Evolutionary conservation across 64 coral and sea anemone genomes (phyloP).

Genomic region (Actinia tenebrosa): DNA sequence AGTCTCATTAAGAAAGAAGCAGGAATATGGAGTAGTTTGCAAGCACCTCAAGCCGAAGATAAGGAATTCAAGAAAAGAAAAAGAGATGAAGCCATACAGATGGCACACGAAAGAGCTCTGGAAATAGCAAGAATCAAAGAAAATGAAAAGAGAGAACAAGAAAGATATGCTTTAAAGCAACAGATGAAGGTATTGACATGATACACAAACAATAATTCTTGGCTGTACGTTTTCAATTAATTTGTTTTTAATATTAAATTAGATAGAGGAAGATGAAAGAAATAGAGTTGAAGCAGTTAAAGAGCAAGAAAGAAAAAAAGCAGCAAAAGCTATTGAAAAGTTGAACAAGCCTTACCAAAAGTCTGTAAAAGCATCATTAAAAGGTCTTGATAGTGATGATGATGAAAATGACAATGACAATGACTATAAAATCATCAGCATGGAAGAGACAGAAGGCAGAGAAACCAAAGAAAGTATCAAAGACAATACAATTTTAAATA

Average conservation of each 20-base stretch:
- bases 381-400: conserved; percentile 22
- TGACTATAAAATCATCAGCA: neutral
- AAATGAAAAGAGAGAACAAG: conserved; percentile 86
- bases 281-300: conserved; percentile 80
- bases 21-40: conserved; percentile 61
- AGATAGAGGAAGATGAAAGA: conserved; percentile 93
- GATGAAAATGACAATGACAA: conserved; percentile 11
- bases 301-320: conserved; percentile 70
- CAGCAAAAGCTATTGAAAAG: conserved; percentile 75
- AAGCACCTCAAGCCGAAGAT: conserved; percentile 55
- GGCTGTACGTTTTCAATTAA: neutral
- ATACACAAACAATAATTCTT: neutral
- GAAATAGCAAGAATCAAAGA: conserved; percentile 49
- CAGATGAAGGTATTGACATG: conserved; percentile 76
- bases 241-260: neutral
- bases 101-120: conserved; percentile 68
- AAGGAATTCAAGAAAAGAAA: conserved; percentile 81
- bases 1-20: conserved; percentile 68
- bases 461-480: neutral
- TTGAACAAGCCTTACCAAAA: conserved; percentile 62
- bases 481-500: neutral
- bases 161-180: conserved; percentile 67
- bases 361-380: neutral
- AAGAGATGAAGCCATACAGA: conserved; percentile 72
- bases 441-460: neutral